Evolutionary conservation across 1,140 invertebrate species (phyloP).

Genomic region (Drosophila santomea): DNA sequence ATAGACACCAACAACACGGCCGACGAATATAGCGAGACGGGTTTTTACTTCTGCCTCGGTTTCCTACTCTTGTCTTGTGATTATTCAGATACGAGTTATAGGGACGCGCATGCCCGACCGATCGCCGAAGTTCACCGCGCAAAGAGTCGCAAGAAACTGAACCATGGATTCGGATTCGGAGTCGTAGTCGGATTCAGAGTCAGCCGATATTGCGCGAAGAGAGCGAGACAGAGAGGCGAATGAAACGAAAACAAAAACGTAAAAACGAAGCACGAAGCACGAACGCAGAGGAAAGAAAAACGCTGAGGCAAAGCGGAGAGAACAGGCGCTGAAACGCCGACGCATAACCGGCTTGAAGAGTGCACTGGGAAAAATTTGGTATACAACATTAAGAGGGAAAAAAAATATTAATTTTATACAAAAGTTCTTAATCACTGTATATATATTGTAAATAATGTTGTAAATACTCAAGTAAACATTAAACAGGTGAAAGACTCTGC

Average conservation of each 20-base stretch:
- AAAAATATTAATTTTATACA: too few species aligned
- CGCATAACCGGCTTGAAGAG: slow-evolving; percentile 46
- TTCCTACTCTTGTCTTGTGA: slow-evolving; percentile 38
- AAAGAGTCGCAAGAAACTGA: slow-evolving; percentile 70
- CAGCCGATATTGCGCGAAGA: slow-evolving; percentile 20
- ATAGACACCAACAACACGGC: slow-evolving; percentile 45
- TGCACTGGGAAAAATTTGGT: too few species aligned
- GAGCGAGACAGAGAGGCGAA: slow-evolving; percentile 48
- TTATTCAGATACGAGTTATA: slow-evolving; percentile 24
- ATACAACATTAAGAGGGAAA: too few species aligned
- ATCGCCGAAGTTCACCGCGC: slow-evolving; percentile 62
- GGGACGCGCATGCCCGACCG: slow-evolving; percentile 42
- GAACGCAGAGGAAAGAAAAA: slow-evolving; percentile 26
- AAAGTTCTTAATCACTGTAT: too few species aligned
- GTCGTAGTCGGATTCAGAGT: not conserved
- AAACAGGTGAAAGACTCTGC: too few species aligned
- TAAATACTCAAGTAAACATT: too few species aligned
- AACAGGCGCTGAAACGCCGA: slow-evolving; percentile 40
- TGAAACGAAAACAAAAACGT: slow-evolving; percentile 51
- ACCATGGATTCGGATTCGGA: slow-evolving; percentile 10
- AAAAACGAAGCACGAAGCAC: slow-evolving; percentile 28
- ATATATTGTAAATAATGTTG: too few species aligned
- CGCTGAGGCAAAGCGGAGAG: slow-evolving; percentile 17
- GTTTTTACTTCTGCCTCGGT: slow-evolving; percentile 33
- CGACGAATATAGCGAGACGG: slow-evolving; percentile 51